A percentile compares a stretch with the other conserved stretches of the same genome.
Conservation (phyloP, 2,113 vertebrate species). For the Meles meles region DNA sequence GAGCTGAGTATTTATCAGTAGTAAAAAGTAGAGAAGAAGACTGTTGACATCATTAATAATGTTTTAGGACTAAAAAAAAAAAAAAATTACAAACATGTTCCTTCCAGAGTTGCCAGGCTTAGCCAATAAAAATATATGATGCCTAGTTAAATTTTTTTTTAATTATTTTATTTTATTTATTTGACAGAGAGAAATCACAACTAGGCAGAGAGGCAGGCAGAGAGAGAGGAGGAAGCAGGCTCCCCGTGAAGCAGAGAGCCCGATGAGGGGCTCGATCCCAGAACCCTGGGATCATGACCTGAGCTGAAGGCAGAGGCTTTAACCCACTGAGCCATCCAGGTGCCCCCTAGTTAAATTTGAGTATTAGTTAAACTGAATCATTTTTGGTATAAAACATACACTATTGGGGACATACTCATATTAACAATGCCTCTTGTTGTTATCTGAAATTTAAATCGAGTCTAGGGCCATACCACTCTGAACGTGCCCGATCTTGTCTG, state of each 20-base stretch:
- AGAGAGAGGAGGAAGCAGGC: no score
- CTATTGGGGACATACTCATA: neutral
- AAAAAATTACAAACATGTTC: neutral
- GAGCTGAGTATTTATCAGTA: neutral
- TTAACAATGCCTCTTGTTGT: neutral
- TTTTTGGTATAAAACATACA: neutral
- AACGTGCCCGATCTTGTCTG: no score
- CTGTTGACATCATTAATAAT: neutral
- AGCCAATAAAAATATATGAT: neutral
- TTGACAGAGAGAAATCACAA: no score
- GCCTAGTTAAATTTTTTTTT: neutral
- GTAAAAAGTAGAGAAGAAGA: neutral
- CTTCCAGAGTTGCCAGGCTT: neutral
- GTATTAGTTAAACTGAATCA: neutral
- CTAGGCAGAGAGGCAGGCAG: no score
- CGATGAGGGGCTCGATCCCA: no score
- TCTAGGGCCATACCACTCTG: no score
- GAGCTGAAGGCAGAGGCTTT: no score
- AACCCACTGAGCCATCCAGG: no score
- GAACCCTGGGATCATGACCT: no score
- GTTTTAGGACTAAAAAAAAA: neutral
- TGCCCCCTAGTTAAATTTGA: neutral
- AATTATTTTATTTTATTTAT: no score
- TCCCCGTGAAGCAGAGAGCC: no score
- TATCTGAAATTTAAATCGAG: neutral